Conservation (phyloP, 2,888 invertebrate species). For the Apodemia duryi region DNA sequence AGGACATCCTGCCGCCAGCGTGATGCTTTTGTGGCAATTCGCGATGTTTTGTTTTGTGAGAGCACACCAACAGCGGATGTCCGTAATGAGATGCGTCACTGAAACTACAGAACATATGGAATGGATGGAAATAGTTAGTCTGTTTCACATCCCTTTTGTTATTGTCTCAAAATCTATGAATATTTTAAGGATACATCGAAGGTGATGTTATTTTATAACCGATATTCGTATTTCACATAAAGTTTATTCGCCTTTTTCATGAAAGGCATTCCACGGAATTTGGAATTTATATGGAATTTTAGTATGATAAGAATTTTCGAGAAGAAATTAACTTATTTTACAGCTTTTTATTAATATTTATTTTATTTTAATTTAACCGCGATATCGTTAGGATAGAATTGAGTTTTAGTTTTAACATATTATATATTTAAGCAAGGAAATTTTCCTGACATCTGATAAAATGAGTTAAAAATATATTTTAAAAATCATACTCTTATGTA, state of each 20-base stretch:
- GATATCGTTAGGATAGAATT: too few species aligned
- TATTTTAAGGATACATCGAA: constrained; percentile 3
- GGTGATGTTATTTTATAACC: neutral
- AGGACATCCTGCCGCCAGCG: constrained; percentile 22
- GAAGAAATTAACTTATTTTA: too few species aligned
- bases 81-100: constrained; percentile 49
- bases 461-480: too few species aligned
- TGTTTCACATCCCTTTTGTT: constrained; percentile 9
- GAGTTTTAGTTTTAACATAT: too few species aligned
- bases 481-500: too few species aligned
- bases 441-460: too few species aligned
- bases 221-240: neutral
- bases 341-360: too few species aligned
- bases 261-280: neutral
- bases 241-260: neutral
- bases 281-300: neutral
- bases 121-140: constrained; percentile 19
- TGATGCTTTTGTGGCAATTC: constrained; percentile 46
- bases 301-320: too few species aligned
- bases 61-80: constrained; percentile 47
- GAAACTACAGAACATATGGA: constrained; percentile 37
- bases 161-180: constrained; percentile 11
- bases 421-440: too few species aligned
- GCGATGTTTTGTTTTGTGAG: constrained; percentile 45
- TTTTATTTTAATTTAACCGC: too few species aligned